A percentile compares a stretch with the other conserved stretches of the same genome.
These are phyloP conservation scores for Tetragnatha versicolor DNA, from an alignment of 1,140 invertebrate species.

Conservation along the genomic window DNA sequence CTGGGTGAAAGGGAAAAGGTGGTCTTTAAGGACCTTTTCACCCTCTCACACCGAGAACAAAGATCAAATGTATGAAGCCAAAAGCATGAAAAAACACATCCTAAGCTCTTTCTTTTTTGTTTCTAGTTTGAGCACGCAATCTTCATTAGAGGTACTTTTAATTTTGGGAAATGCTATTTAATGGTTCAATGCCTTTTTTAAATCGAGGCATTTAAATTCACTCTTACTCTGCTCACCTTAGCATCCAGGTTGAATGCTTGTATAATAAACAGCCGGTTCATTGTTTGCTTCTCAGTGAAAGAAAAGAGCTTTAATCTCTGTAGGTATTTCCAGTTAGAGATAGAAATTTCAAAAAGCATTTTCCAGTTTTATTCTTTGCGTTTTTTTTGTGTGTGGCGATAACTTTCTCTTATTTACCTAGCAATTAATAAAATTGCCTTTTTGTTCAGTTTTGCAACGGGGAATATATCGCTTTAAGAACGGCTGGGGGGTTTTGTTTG, in stretches of 20 bases:
- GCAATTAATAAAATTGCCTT: no score
- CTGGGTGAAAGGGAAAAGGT: not conserved
- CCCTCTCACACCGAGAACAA: not conserved
- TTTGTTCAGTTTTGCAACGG: no score
- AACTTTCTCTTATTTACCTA: no score
- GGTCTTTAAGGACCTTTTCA: not conserved
- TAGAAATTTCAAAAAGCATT: no score
- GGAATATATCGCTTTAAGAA: no score
- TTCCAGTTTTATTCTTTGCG: no score
- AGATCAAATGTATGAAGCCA: not conserved
- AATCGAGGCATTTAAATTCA: not conserved
- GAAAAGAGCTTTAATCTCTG: no score
- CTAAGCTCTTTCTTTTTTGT: not conserved
- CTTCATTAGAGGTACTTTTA: constrained; percentile 13
- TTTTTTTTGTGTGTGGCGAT: no score
- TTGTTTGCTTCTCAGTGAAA: not conserved
- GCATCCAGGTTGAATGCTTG: not conserved
- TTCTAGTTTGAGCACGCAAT: not conserved
- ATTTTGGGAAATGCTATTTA: constrained; percentile 5
- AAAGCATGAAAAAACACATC: not conserved
- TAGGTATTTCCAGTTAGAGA: no score
- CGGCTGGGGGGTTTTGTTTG: no score
- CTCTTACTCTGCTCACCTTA: no score
- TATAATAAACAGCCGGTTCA: not conserved
- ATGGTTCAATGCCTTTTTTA: not conserved